A percentile compares a stretch with the other conserved stretches of the same genome.
These are phyloP conservation scores for Pipistrellus nathusii DNA, from an alignment of 2,797 vertebrate genomes.

Conservation along the genomic window DNA sequence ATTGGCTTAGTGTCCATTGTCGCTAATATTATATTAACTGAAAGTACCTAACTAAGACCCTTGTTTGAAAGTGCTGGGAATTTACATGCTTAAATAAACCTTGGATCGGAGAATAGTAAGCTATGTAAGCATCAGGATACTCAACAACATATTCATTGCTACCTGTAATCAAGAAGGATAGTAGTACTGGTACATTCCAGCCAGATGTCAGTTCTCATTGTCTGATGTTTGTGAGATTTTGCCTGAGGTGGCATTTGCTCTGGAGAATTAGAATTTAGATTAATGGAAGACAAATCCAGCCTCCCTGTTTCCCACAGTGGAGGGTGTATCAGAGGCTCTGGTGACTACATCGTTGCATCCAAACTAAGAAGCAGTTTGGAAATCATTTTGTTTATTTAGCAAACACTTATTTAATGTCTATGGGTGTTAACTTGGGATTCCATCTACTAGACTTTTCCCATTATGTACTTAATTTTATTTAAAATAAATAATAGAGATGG, in stretches of 20 bases:
- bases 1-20: background rate
- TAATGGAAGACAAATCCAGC: background rate
- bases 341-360: background rate
- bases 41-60: background rate
- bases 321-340: background rate
- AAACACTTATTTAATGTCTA: slow-evolving; percentile 26
- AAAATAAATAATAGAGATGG: slow-evolving; percentile 24
- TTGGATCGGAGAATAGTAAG: background rate
- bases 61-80: background rate
- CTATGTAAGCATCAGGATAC: background rate
- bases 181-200: background rate
- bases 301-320: background rate
- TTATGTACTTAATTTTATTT: slow-evolving; percentile 52
- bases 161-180: background rate
- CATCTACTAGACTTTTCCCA: background rate
- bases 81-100: slow-evolving; percentile 20
- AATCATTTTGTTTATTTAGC: background rate
- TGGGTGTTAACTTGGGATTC: background rate
- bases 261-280: background rate
- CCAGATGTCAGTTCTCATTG: background rate
- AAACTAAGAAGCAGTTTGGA: background rate
- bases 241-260: background rate
- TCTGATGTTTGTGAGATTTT: background rate
- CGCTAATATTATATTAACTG: background rate
- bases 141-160: background rate